Base-by-base conservation (phyloP, 2,797 vertebrate species). In the Urosaurus nigricauda region DNA sequence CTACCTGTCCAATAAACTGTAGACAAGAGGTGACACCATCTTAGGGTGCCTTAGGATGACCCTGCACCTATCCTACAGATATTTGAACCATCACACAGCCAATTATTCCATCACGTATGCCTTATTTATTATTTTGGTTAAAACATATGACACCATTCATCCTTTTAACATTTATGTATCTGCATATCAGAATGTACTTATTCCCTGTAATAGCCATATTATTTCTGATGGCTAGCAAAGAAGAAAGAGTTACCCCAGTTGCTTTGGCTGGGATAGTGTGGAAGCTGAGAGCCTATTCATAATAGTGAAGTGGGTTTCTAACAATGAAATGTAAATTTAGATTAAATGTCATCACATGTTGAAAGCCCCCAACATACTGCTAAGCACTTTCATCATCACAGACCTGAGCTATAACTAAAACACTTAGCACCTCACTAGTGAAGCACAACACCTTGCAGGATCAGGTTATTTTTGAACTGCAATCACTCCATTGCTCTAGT, bases 401-500 rank as follows among this genome's bases (percentile, higher is more conserved):
- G 68, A 70, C 26, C 51, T 79, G 32, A 56, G 26, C 6, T 19
- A 84, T 29, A 85, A 29, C 37, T 5, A 21, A 83, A 32, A 11
- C 65, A 73, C 26, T 84, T 65, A 60, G 12, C 43, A 87, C 43
- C 19, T 65, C 21, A 8, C 26, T 65, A 13, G 68, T 19, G 32
- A 87, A 84, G 35, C 29, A 65, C 70, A 81, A 56, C 35, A 43
- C 35, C 77, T 74, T 87, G n/a, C 56, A 85, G 68, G 19, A 84
- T 73, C 73, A 2, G 12, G 43, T 75, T 84, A n/a, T 58, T 81
- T 79, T 21, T 16, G 24, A 82, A 60, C 8, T 51, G 24, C 70
- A 77, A 81, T 75, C 70, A 47, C 24, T 56, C 29, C 35, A 68
- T 73, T 7, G 8, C 47, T 70, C 43, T 9, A 77, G 77, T 73